Evolutionary conservation across 2,888 invertebrate species (phyloP), one percentile per base, ranked within the genome.

Genomic region (Clostera curtula): DNA sequence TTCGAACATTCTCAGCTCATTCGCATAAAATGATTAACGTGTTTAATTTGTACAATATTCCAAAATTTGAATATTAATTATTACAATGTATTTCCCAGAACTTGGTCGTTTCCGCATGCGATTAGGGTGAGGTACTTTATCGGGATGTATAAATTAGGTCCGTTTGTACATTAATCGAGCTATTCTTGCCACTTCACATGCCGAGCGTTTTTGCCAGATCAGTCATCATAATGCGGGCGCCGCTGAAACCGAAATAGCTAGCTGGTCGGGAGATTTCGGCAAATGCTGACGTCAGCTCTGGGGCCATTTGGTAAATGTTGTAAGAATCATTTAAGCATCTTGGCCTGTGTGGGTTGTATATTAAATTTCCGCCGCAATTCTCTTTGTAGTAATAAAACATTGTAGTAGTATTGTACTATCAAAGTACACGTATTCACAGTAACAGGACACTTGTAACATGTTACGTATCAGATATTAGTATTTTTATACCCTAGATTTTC

Each of bases 261-360:
- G 49, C 49, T 35, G 44, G 52, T 53, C 51, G 64, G n/a, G n/a
- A 59, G 63, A 59, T 71, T 74, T 69, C 64, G 64, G 66, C 63
- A 61, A 64, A 59, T 52, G 55, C 48, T 73, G 68, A 75, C 76
- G 74, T 77, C 76, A 73, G 49, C 37, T n/a, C 43, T 35, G 50
- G 54, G 59, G 68, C 65, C 66, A 67, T 71, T 73, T 71, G 71
- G 69, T 57, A 56, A 69, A 55, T 66, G 64, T 69, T 49, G 54
- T 42, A 42, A 30, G 49, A 39, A 48, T 41, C 34, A 40, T 35
- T 38, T 27, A 40, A 29, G 37, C 30, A 39, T 34, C 22, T 29
- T 27, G 29, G 31, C 25, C 22, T 40, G 25, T 32, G 27, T 33
- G 18, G 18, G 3, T 18, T 18, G n/a, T n/a, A n/a, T n/a, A n/a